Evolutionary conservation across 2,888 invertebrate species (phyloP).

Genomic region (Oxyteleia sp.): DNA sequence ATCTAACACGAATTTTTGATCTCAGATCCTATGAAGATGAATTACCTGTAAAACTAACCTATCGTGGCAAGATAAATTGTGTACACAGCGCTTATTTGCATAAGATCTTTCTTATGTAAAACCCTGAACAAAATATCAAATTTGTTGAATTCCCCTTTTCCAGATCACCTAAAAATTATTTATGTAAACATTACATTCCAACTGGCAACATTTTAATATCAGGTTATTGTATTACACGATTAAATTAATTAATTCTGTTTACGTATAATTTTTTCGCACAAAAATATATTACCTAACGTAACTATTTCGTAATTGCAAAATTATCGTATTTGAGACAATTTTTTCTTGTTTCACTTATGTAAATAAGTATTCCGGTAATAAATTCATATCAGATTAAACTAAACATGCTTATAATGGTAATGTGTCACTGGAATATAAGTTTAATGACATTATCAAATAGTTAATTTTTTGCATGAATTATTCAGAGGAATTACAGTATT

Average conservation of each 20-base stretch:
- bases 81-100: slow-evolving; percentile 32
- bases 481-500: not conserved
- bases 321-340: slow-evolving; percentile 7
- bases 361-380: slow-evolving; percentile 20
- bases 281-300: not conserved
- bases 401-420: slow-evolving; percentile 18
- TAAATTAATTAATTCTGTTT: not conserved
- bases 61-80: slow-evolving; percentile 42
- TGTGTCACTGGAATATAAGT: slow-evolving; percentile 11
- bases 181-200: too few species aligned
- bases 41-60: slow-evolving; percentile 45
- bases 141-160: slow-evolving; percentile 1
- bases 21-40: slow-evolving; percentile 48
- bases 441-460: slow-evolving; percentile 20
- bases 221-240: not conserved
- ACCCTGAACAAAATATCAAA: slow-evolving; percentile 20
- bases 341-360: slow-evolving; percentile 16
- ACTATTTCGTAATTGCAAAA: slow-evolving; percentile 15
- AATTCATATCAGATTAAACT: slow-evolving; percentile 31
- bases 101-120: slow-evolving; percentile 48
- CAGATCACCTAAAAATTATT: slow-evolving; percentile 1
- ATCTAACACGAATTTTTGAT: slow-evolving; percentile 33
- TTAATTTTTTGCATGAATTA: slow-evolving; percentile 11
- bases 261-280: not conserved
- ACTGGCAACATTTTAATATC: not conserved